A percentile compares a stretch with the other conserved stretches of the same genome.
Conservation (phyloP, 2,888 invertebrate genomes). For the Meteorus colon region DNA sequence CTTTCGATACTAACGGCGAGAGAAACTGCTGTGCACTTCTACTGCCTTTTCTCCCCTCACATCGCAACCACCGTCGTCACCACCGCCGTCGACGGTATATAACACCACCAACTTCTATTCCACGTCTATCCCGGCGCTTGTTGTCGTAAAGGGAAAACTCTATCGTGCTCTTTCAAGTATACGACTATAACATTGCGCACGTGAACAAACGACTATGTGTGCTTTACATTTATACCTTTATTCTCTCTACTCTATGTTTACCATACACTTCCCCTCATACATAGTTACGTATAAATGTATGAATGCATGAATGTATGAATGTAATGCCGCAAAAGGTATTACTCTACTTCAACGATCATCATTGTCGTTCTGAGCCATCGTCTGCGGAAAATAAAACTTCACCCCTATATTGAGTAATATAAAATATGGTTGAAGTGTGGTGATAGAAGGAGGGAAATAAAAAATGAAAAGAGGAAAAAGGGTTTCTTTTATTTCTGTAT, state of each 20-base stretch:
- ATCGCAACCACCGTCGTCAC: not conserved
- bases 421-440: constrained; percentile 9
- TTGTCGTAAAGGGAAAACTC: constrained; percentile 21
- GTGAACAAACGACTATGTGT: not conserved
- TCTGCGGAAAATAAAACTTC: not conserved
- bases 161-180: constrained; percentile 6
- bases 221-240: not conserved
- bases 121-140: constrained; percentile 11
- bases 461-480: not conserved
- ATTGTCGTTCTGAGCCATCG: not conserved
- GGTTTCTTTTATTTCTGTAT: not conserved
- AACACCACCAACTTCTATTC: constrained; percentile 21
- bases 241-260: no score
- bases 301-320: not conserved
- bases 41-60: not conserved
- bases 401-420: constrained; percentile 6
- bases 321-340: not conserved
- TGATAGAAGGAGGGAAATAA: not conserved
- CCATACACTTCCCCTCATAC: no score
- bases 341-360: not conserved
- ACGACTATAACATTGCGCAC: constrained; percentile 1
- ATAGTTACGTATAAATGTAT: not conserved
- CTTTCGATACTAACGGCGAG: constrained; percentile 53
- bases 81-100: not conserved
- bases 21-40: constrained; percentile 36